Evolutionary conservation across 2,113 vertebrate genomes (phyloP).

Genomic region (Peromyscus californicus): DNA sequence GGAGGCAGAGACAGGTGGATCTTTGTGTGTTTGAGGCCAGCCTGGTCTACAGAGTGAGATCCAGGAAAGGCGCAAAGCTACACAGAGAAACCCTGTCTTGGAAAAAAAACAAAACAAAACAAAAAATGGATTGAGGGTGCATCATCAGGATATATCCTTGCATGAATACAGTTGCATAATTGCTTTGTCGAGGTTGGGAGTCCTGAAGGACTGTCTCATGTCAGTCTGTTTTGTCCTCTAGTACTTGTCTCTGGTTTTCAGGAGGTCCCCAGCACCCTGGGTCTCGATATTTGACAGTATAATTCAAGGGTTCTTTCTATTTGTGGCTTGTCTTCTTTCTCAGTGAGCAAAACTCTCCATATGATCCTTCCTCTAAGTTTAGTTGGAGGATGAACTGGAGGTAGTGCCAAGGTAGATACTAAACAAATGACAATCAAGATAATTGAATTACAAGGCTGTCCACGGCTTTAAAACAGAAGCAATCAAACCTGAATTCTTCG

Average conservation of each 20-base stretch:
- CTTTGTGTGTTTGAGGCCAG: too few relatives aligned
- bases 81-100: too few relatives aligned
- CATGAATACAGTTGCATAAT: background rate
- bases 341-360: background rate
- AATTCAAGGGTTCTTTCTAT: background rate
- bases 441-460: background rate
- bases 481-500: background rate
- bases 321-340: background rate
- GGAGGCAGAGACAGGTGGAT: too few relatives aligned
- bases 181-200: background rate
- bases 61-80: too few relatives aligned
- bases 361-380: background rate
- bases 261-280: background rate
- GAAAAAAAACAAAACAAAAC: too few relatives aligned
- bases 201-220: background rate
- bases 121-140: background rate
- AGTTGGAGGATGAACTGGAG: background rate
- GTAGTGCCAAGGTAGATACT: background rate
- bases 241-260: background rate
- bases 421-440: too few relatives aligned
- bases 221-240: background rate
- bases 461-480: background rate
- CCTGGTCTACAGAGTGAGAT: too few relatives aligned
- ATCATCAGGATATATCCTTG: background rate
- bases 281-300: background rate